A percentile compares a stretch with the other conserved stretches of the same genome.
Conservation (phyloP, 2,797 vertebrate genomes). For the Micropoecilia bifurca region DNA sequence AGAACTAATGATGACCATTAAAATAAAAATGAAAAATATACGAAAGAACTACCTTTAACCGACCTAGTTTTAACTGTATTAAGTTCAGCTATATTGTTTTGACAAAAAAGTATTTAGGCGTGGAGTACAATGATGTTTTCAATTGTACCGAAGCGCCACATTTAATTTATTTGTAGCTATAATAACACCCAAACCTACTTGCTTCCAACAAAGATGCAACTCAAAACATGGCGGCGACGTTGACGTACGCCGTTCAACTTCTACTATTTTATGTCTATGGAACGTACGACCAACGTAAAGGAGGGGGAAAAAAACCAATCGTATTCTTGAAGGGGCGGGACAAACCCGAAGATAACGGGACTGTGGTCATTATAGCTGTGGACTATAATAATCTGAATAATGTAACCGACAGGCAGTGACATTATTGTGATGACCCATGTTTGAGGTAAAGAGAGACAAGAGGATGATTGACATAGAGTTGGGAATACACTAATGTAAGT, state of each 20-base stretch:
- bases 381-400: slow-evolving; percentile 1
- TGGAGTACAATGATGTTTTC: no score
- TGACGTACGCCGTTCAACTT: neutral
- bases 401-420: slow-evolving; percentile 7
- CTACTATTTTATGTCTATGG: neutral
- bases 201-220: neutral
- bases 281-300: neutral
- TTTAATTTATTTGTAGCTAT: neutral
- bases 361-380: slow-evolving; percentile 1
- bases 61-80: neutral
- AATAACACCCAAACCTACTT: neutral
- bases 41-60: neutral
- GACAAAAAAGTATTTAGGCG: no score
- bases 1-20: neutral
- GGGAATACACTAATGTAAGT: slow-evolving; percentile 41
- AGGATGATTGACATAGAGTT: neutral
- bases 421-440: neutral
- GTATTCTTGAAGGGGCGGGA: slow-evolving; percentile 11
- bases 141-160: neutral
- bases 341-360: slow-evolving; percentile 56
- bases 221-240: neutral
- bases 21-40: neutral
- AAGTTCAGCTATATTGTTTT: neutral
- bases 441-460: neutral
- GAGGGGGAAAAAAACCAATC: slow-evolving; percentile 16